Conservation (phyloP, 2,888 invertebrate species). For the Eubasilissa splendida region DNA sequence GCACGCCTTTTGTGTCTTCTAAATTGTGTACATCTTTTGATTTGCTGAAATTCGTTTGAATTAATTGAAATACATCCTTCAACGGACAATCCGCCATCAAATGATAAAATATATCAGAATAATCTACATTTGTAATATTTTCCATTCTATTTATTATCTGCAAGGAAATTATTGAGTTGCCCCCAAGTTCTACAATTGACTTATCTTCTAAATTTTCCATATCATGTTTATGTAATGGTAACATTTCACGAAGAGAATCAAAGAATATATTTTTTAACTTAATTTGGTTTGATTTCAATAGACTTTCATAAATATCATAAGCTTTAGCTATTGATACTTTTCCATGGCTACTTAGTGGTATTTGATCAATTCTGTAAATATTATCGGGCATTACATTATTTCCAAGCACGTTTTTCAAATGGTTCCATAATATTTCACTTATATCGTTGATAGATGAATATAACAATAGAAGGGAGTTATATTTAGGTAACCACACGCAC, state of each 20-base stretch:
- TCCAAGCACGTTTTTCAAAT: constrained; percentile 68
- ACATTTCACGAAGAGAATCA: constrained; percentile 36
- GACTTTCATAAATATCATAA: constrained; percentile 61
- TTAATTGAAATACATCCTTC: constrained; percentile 2
- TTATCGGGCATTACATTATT: constrained; percentile 77
- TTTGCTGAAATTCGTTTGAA: background rate
- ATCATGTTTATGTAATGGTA: constrained; percentile 12
- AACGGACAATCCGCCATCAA: constrained; percentile 33
- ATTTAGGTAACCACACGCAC: constrained; percentile 72
- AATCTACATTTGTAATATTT: constrained; percentile 64
- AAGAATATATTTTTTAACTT: constrained; percentile 45
- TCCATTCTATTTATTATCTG: constrained; percentile 76
- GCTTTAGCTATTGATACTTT: constrained; percentile 73
- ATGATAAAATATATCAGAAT: constrained; percentile 61
- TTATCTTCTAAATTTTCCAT: constrained; percentile 59
- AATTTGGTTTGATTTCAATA: constrained; percentile 64
- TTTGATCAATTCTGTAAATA: constrained; percentile 72
- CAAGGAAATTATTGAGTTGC: constrained; percentile 80
- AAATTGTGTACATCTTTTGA: constrained; percentile 10
- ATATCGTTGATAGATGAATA: constrained; percentile 66
- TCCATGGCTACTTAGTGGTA: constrained; percentile 80
- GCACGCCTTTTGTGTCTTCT: background rate
- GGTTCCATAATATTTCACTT: constrained; percentile 64
- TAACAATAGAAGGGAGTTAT: constrained; percentile 71
- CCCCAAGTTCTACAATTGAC: constrained; percentile 77